phyloP scores from a whole-genome alignment of 2,797 vertebrate genomes.

The Microctenopoma steveboyesi region DNA sequence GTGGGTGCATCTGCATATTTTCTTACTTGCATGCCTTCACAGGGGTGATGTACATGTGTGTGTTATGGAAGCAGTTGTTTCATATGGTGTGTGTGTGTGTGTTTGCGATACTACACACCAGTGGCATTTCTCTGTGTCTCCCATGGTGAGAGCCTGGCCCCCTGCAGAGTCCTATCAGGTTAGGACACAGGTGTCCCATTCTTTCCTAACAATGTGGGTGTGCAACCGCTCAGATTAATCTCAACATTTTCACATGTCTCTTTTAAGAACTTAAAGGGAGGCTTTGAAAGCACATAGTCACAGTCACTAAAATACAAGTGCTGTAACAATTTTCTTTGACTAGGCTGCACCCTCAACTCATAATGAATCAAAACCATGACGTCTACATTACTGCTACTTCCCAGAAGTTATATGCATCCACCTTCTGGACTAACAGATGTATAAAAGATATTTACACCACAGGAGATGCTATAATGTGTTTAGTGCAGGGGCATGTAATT shows the following conservation, averaged over 20 bases:
- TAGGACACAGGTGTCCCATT: constrained; percentile 32
- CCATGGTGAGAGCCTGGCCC: constrained; percentile 2
- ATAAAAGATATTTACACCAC: constrained; percentile 52
- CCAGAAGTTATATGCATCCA: constrained; percentile 60
- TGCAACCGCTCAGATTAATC: constrained; percentile 7
- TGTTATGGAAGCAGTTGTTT: not conserved
- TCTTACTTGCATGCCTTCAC: not conserved
- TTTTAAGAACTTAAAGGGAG: constrained; percentile 1
- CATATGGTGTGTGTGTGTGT: constrained; percentile 17
- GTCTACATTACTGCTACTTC: constrained; percentile 25
- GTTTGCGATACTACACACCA: constrained; percentile 17
- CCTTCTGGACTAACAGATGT: constrained; percentile 75
- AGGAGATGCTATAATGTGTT: constrained; percentile 64
- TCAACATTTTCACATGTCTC: not conserved
- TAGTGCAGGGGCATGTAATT: constrained; percentile 60
- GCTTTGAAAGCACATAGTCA: not conserved
- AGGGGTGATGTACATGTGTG: not conserved
- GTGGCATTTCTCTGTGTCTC: constrained; percentile 1
- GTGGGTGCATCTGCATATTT: constrained; percentile 11
- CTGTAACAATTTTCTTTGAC: constrained; percentile 9
- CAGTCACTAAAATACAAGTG: not conserved
- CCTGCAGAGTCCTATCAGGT: constrained; percentile 15
- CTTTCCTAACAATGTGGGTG: constrained; percentile 3
- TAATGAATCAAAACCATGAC: constrained; percentile 38
- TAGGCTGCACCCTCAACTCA: constrained; percentile 7